phyloP scores from a whole-genome alignment of 2,888 invertebrate genomes.

The Melinaea marsaeus region DNA sequence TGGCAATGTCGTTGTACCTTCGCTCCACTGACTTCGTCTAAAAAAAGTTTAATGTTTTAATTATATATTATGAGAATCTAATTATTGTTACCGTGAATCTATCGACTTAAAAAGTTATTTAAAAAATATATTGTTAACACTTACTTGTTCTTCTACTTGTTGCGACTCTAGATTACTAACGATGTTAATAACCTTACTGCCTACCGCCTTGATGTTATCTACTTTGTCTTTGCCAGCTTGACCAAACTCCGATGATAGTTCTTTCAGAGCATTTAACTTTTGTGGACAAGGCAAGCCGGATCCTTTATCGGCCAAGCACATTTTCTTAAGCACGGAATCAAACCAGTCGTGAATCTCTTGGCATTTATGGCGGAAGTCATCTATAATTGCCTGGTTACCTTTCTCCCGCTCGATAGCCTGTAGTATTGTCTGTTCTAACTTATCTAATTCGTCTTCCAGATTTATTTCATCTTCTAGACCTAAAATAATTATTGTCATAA shows the following conservation, averaged over 20 bases:
- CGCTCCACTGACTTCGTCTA: slow-evolving; percentile 89
- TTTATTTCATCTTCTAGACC: slow-evolving; percentile 83
- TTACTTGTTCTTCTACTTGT: slow-evolving; percentile 91
- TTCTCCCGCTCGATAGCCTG: slow-evolving; percentile 87
- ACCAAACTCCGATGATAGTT: slow-evolving; percentile 85
- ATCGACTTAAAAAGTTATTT: neutral
- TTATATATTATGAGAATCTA: neutral
- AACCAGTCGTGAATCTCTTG: slow-evolving; percentile 90
- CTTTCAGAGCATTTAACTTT: slow-evolving; percentile 85
- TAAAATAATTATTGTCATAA: slow-evolving; percentile 25
- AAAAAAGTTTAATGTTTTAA: slow-evolving; percentile 34
- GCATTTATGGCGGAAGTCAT: slow-evolving; percentile 85
- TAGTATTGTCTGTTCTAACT: slow-evolving; percentile 83
- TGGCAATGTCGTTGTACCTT: slow-evolving; percentile 89
- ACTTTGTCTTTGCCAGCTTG: slow-evolving; percentile 84
- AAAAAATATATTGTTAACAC: slow-evolving; percentile 26
- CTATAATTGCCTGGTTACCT: slow-evolving; percentile 85
- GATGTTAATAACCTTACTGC: slow-evolving; percentile 84
- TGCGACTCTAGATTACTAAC: slow-evolving; percentile 93
- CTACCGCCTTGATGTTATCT: slow-evolving; percentile 83
- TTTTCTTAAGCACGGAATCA: slow-evolving; percentile 86
- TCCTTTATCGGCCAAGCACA: slow-evolving; percentile 90
- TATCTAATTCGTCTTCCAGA: slow-evolving; percentile 83
- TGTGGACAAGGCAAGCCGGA: slow-evolving; percentile 89
- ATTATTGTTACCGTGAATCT: slow-evolving; percentile 6